A percentile compares a stretch with the other conserved stretches of the same genome.
Conservation (phyloP, 2,113 vertebrate genomes). For the Ornithorhynchus anatinus region DNA sequence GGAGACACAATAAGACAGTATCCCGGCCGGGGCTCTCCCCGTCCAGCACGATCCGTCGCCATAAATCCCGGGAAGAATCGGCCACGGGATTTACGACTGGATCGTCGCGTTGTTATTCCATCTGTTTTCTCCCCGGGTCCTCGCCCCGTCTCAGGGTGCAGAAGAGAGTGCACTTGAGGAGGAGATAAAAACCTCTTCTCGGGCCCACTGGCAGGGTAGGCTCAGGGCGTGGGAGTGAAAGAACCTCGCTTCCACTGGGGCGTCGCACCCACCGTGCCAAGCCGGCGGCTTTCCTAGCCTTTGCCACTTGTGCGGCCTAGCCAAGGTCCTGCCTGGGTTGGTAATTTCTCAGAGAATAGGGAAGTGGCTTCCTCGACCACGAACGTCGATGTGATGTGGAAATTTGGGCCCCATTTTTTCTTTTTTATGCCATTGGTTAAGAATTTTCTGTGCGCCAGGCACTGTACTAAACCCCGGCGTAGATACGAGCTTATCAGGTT, state of each 20-base stretch:
- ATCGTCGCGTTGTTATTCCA: neutral
- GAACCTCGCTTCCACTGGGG: constrained; percentile 8
- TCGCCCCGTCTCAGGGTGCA: neutral
- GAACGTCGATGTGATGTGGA: neutral
- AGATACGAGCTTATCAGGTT: too few species aligned
- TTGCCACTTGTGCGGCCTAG: constrained; percentile 3
- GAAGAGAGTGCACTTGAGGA: neutral
- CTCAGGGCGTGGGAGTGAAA: constrained; percentile 20
- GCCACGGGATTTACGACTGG: neutral
- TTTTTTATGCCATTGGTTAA: too few species aligned
- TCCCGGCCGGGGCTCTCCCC: neutral
- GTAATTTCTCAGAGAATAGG: neutral
- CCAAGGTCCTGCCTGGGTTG: neutral
- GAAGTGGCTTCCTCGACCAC: constrained; percentile 14
- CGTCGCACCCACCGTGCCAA: neutral
- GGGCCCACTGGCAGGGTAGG: neutral
- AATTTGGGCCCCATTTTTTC: too few species aligned
- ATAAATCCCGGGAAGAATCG: neutral
- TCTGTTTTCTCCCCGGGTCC: neutral
- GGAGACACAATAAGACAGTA: neutral
- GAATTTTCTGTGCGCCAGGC: too few species aligned
- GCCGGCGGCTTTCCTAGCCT: constrained; percentile 13
- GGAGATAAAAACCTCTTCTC: too few species aligned
- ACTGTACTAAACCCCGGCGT: too few species aligned
- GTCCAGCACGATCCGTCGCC: neutral